Base-by-base conservation (phyloP, 2,888 invertebrate genomes). In the Orchesella flavescens region DNA sequence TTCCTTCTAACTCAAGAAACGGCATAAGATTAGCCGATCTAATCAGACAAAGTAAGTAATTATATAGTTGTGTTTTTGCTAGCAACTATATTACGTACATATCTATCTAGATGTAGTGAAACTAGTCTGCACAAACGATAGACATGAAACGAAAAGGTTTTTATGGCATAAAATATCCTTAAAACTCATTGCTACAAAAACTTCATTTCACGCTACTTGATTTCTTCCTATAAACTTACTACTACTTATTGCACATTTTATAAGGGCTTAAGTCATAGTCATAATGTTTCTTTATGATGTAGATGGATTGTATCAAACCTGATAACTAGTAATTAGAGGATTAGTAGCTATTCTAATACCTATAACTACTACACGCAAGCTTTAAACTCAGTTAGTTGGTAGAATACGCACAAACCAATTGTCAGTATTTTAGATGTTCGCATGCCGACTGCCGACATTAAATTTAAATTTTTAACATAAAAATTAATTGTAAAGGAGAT, bases 171-270 rank as follows among this genome's bases (percentile, higher is more conserved):
- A 61, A 5, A 57, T 57, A 15, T n/a, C 17, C 10, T 15, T 1
- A 19, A 1, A 15, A 9, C 34, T 65, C 65, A 44, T 43, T 7
- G 34, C 34, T 7, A 34, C 7, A 34, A 43, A 65, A 65, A 65
- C 43, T 65, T 65, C 65, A 65, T 65, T 65, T 65, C 65, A 65
- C 43, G 65, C 43, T 65, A 1, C 43, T 65, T 44, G 44, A 17
- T 34, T 34, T n/a, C n/a, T n/a, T n/a, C n/a, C 15, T 63, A n/a
- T 12, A 12, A 55, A 63, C 34, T 63, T 34, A 63, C n/a, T 34
- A n/a, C n/a, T n/a, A n/a, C n/a, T n/a, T n/a, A n/a, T n/a, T n/a
- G n/a, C n/a, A n/a, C 15, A 24, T 63, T 57, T 61, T 21, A 61
- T 61, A 24, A 24, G 61, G 61, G 10, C 24, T 61, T 61, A 44